Base-by-base conservation (phyloP, 1,140 invertebrate genomes). In the Cherax quadricarinatus region DNA sequence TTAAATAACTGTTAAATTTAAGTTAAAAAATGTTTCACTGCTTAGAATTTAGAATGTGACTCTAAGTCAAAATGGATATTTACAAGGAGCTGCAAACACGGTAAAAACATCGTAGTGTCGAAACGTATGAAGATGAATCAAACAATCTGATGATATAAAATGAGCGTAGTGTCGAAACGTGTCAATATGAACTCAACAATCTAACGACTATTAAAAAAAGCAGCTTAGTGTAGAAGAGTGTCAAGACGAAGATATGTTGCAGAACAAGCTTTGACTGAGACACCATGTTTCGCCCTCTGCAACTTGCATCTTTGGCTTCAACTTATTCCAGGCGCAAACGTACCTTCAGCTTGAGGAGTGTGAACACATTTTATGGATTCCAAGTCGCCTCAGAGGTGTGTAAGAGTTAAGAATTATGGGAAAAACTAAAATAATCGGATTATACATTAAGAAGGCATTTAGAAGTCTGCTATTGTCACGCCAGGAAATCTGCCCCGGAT, bases 361-460 rank as follows among this genome's bases (percentile, higher is more conserved):
- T 41, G n/a, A 53, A 83, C 51, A 83, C 81, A 83, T 30, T 12
- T 60, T 24, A 83, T 60, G 81, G 51, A 51, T 24, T 83, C 48
- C 51, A 83, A 83, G 81, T 83, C 81, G 81, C 81, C 81, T 83
- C 14, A 83, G 51, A 21, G 16, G 57, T 60, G 51, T 83, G 14
- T 51, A 60, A 83, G 49, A 48, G 53, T 9, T 75, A 21, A 83
- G 57, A 83, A 83, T 66, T 66, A 18, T 83, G 80, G 14, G 30
- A 48, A 21, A 57, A 81, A 57, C 21, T 1, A 83, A 60, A 57
- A 18, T 10, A 60, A 83, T 57, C 30, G 81, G 57, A 83, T 75
- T 83, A 51, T 60, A 51, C 51, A 57, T 83, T 9, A 14, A 60
- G 16, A 7, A 83, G 81, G 81, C 81, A 18, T n/a, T 60, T 9